Conservation (phyloP, 30 jellyfish, hydroid and myxozoan species). For the Aurelia aurita complex sp. Pacific region DNA sequence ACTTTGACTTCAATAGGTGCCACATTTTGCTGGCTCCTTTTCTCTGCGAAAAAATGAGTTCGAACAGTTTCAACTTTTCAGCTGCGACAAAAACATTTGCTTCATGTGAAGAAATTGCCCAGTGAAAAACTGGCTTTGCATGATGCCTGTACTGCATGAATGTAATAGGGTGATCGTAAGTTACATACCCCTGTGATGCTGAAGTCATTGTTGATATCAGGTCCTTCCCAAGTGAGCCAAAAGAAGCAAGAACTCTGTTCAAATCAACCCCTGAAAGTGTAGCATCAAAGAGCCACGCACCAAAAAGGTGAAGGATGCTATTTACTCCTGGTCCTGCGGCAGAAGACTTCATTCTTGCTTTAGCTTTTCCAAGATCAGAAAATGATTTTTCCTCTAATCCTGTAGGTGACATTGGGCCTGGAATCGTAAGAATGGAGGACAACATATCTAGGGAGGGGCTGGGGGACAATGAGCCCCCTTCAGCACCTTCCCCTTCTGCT, state of each 20-base stretch:
- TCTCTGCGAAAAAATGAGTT: no score
- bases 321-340: slow-evolving; percentile 73
- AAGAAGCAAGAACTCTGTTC: slow-evolving; percentile 60
- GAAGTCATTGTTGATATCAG: slow-evolving; percentile 17
- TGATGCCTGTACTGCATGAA: no score
- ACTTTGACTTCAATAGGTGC: no score
- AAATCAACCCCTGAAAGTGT: slow-evolving; percentile 80
- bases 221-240: slow-evolving; percentile 49
- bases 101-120: no score
- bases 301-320: slow-evolving; percentile 86
- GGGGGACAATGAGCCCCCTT: slow-evolving; percentile 24
- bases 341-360: slow-evolving; percentile 1
- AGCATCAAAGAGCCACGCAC: slow-evolving; percentile 97
- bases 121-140: no score
- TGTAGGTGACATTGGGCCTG: slow-evolving; percentile 71
- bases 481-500: background rate
- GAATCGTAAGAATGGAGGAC: slow-evolving; percentile 56
- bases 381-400: slow-evolving; percentile 16
- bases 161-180: background rate
- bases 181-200: slow-evolving; percentile 33
- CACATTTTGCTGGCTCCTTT: no score
- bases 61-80: no score
- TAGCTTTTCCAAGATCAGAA: slow-evolving; percentile 27
- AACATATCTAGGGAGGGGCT: slow-evolving; percentile 59
- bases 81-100: no score